Evolutionary conservation across 1,140 invertebrate species (phyloP).

Genomic region (Papilio xuthus): DNA sequence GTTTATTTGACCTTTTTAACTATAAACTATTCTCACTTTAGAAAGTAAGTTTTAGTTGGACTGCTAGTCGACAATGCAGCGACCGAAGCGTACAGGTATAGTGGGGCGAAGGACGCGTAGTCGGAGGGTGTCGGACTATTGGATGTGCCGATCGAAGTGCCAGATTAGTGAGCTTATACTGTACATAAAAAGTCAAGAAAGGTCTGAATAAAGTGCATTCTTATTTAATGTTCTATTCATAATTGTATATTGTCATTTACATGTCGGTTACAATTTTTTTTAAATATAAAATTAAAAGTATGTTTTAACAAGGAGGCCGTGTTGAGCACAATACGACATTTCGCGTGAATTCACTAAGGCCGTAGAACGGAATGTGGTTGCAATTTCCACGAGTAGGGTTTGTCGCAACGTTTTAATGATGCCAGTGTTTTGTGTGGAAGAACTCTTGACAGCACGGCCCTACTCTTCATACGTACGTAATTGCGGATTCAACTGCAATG

Average conservation of each 20-base stretch:
- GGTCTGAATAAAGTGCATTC: not conserved
- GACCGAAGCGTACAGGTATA: no score
- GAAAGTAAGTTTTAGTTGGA: no score
- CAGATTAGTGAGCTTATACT: no score
- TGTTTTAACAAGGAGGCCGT: not conserved
- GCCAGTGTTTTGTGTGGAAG: slow-evolving; percentile 34
- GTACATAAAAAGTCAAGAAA: not conserved
- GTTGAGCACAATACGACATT: slow-evolving; percentile 13
- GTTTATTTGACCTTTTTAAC: no score
- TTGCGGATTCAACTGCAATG: slow-evolving; percentile 26
- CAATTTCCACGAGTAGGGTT: slow-evolving; percentile 23
- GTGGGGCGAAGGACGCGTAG: no score
- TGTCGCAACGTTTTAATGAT: slow-evolving; percentile 35
- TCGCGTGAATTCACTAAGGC: slow-evolving; percentile 21
- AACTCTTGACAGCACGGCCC: slow-evolving; percentile 29
- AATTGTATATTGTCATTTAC: not conserved
- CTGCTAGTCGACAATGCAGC: no score
- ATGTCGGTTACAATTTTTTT: not conserved
- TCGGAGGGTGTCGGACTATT: no score
- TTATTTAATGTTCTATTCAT: not conserved
- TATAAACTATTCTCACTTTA: no score
- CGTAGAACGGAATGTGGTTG: slow-evolving; percentile 14
- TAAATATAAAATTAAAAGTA: not conserved
- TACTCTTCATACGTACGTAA: slow-evolving; percentile 22
- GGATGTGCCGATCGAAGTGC: no score